These are phyloP conservation scores for Phalloptychus januarius DNA, from an alignment of 2,797 vertebrate genomes.

Conservation along the genomic window DNA sequence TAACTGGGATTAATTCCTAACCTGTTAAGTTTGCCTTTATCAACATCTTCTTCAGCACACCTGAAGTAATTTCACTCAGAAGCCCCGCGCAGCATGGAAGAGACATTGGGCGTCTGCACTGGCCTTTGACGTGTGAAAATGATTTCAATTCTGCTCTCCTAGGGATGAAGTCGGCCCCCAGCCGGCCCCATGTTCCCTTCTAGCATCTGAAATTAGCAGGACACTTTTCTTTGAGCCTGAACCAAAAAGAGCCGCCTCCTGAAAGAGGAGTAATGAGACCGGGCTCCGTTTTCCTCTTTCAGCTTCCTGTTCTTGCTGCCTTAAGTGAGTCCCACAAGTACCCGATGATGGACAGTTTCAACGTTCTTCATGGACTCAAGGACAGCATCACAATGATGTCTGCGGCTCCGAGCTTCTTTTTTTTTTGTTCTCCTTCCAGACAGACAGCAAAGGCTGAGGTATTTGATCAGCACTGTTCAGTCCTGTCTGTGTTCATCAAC, in stretches of 20 bases:
- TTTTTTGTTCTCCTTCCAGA: neutral
- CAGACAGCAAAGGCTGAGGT: neutral
- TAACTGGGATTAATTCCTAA: neutral
- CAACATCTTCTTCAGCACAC: neutral
- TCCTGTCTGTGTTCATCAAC: neutral
- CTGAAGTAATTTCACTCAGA: neutral
- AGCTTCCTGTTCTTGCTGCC: constrained; percentile 12
- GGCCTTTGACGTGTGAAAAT: constrained; percentile 5
- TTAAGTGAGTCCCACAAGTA: constrained; percentile 28
- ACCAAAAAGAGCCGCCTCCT: constrained; percentile 16
- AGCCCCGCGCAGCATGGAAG: neutral
- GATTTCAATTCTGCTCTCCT: constrained; percentile 37
- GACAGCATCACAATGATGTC: constrained; percentile 19
- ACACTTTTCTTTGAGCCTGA: constrained; percentile 23
- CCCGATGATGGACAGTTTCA: constrained; percentile 19
- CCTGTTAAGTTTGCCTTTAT: neutral
- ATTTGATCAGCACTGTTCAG: neutral
- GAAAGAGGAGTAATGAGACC: constrained; percentile 25
- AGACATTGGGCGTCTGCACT: constrained; percentile 4
- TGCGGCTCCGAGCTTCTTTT: neutral
- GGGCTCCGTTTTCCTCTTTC: constrained; percentile 6
- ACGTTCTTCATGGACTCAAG: constrained; percentile 13
- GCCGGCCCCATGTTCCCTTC: constrained; percentile 23
- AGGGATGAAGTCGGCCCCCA: constrained; percentile 8
- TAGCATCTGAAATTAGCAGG: constrained; percentile 50